These are phyloP conservation scores for Coendou prehensilis DNA, from an alignment of 2,797 vertebrate species.

Conservation along the genomic window DNA sequence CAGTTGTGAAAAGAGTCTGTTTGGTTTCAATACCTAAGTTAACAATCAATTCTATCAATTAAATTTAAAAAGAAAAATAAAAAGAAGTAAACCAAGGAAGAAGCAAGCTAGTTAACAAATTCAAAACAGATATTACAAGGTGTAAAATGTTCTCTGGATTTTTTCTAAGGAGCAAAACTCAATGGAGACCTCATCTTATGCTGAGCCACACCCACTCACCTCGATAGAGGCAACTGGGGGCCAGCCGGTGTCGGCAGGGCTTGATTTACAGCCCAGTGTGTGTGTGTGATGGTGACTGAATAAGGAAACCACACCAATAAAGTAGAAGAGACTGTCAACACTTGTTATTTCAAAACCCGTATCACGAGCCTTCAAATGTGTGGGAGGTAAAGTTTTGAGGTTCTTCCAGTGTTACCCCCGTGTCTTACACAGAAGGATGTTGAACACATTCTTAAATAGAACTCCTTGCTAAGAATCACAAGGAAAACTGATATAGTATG, in stretches of 20 bases:
- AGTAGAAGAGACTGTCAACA: neutral
- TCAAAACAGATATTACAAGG: neutral
- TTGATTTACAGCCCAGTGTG: neutral
- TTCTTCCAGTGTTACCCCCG: neutral
- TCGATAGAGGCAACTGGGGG: neutral
- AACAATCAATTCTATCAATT: neutral
- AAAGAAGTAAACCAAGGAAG: neutral
- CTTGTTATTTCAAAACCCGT: neutral
- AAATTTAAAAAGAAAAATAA: neutral
- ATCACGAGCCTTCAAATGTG: neutral
- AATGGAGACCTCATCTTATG: neutral
- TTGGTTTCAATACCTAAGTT: neutral
- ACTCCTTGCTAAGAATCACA: neutral
- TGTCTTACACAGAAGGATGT: neutral
- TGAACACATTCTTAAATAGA: neutral
- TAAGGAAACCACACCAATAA: neutral
- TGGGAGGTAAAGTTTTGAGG: neutral
- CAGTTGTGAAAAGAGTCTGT: neutral
- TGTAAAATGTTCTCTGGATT: neutral
- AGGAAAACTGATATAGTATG: neutral
- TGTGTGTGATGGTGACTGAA: neutral
- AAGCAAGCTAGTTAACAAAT: neutral
- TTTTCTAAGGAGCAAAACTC: constrained; percentile 12
- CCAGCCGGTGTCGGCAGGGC: neutral
- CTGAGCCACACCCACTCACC: neutral